phyloP scores from a whole-genome alignment of 2,113 vertebrate species.

The Hemiprocne comata region DNA sequence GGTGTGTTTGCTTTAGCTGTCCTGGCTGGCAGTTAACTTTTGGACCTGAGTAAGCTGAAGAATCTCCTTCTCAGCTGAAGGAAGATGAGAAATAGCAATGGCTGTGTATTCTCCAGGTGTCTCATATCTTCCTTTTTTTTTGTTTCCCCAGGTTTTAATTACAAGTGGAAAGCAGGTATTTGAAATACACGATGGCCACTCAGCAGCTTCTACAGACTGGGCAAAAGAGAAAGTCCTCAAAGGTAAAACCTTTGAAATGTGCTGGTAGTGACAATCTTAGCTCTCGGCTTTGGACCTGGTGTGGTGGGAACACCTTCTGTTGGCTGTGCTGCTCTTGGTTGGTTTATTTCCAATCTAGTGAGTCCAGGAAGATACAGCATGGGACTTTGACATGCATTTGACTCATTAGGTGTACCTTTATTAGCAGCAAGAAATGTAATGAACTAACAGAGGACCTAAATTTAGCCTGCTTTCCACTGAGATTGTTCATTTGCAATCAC shows the following conservation, averaged over 20 bases:
- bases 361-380: neutral
- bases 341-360: neutral
- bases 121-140: neutral
- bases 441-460: neutral
- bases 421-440: neutral
- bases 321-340: neutral
- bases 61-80: neutral
- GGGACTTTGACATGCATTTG: neutral
- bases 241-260: conserved; percentile 51
- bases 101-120: neutral
- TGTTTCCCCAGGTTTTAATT: conserved; percentile 38
- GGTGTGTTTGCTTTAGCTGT: neutral
- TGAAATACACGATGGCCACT: conserved; percentile 57
- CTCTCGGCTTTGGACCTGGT: neutral
- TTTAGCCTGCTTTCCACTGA: neutral
- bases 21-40: neutral
- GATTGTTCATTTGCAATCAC: neutral
- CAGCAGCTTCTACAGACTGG: conserved; percentile 38
- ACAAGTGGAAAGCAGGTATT: neutral
- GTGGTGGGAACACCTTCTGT: neutral
- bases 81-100: neutral
- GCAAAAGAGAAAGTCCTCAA: conserved; percentile 36
- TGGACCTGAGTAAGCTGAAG: neutral
- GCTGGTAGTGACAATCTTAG: neutral
- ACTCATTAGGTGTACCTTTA: neutral